A percentile compares a stretch with the other conserved stretches of the same genome.
Evolutionary conservation across 2,888 invertebrate genomes (phyloP).

Genomic region (Drosophila rubida): DNA sequence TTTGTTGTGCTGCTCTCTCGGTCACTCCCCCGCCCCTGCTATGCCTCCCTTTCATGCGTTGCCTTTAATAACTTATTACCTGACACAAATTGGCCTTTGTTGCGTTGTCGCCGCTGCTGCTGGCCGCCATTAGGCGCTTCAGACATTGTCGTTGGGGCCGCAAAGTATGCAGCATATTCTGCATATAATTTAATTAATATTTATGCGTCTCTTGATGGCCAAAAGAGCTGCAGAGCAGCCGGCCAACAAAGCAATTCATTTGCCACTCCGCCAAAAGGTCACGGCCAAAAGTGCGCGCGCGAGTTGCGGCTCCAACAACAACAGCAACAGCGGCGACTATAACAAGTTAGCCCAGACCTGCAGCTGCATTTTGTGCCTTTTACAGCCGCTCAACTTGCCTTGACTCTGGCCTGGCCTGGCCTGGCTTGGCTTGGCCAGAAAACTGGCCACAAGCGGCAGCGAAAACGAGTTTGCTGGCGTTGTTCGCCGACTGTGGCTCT

Average conservation of each 20-base stretch:
- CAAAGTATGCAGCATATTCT: conserved; percentile 74
- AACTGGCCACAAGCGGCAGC: conserved; percentile 55
- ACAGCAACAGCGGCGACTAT: conserved; percentile 31
- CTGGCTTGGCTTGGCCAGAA: conserved; percentile 57
- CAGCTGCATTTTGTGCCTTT: conserved; percentile 65
- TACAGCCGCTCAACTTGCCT: conserved; percentile 65
- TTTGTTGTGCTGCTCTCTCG: conserved; percentile 23
- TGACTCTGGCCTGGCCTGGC: conserved; percentile 68
- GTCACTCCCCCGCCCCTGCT: not conserved
- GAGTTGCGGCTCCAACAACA: conserved; percentile 27
- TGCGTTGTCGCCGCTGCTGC: conserved; percentile 2
- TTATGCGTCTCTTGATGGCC: conserved; percentile 68
- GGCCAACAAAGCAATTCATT: conserved; percentile 52
- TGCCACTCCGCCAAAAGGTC: conserved; percentile 67
- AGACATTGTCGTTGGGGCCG: conserved; percentile 38
- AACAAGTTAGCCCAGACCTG: conserved; percentile 67
- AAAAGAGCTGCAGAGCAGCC: conserved; percentile 6
- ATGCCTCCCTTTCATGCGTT: conserved; percentile 27
- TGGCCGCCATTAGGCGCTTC: conserved; percentile 35
- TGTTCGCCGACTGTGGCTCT: conserved; percentile 54
- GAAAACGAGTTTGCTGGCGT: conserved; percentile 58
- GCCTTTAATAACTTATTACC: conserved; percentile 70
- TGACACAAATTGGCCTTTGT: conserved; percentile 55
- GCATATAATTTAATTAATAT: conserved; percentile 76
- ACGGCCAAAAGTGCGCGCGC: conserved; percentile 77